Percentiles rank a stretch among this genome's conserved stretches.
These are phyloP conservation scores for Scaptodrosophila latifasciaeformis DNA, from an alignment of 2,888 invertebrate genomes.

Conservation along the genomic window DNA sequence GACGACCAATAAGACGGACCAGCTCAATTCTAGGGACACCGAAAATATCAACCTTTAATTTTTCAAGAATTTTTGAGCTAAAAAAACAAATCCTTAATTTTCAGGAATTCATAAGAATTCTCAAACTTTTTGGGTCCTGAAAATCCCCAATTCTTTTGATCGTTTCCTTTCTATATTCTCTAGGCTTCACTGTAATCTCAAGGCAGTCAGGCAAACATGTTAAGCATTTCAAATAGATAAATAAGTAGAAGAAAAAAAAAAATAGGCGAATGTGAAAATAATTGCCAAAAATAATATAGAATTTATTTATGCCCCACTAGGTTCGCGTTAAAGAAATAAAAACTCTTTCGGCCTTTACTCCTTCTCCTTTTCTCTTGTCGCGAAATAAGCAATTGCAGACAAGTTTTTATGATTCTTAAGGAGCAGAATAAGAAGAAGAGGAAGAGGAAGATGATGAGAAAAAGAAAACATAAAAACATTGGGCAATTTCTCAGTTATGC, in stretches of 20 bases:
- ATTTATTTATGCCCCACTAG: constrained; percentile 60
- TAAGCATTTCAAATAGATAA: too few relatives aligned
- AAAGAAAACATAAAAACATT: constrained; percentile 65
- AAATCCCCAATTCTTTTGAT: too few relatives aligned
- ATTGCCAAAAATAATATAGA: constrained; percentile 64
- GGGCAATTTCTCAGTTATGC: constrained; percentile 46
- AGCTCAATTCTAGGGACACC: background rate
- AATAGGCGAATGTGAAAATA: constrained; percentile 65
- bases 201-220: background rate
- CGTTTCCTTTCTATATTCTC: background rate
- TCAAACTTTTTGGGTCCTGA: background rate
- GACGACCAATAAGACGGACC: background rate
- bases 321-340: background rate
- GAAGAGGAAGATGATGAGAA: too few relatives aligned
- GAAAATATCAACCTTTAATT: too few relatives aligned
- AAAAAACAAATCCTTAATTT: background rate
- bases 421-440: too few relatives aligned
- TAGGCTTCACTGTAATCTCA: background rate
- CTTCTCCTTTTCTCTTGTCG: background rate
- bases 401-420: constrained; percentile 65
- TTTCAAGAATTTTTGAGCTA: too few relatives aligned
- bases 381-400: constrained; percentile 32
- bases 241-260: constrained; percentile 29
- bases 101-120: background rate
- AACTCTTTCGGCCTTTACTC: background rate